These are phyloP conservation scores for Sorex fumeus DNA, from an alignment of 2,113 vertebrate species.

Conservation along the genomic window DNA sequence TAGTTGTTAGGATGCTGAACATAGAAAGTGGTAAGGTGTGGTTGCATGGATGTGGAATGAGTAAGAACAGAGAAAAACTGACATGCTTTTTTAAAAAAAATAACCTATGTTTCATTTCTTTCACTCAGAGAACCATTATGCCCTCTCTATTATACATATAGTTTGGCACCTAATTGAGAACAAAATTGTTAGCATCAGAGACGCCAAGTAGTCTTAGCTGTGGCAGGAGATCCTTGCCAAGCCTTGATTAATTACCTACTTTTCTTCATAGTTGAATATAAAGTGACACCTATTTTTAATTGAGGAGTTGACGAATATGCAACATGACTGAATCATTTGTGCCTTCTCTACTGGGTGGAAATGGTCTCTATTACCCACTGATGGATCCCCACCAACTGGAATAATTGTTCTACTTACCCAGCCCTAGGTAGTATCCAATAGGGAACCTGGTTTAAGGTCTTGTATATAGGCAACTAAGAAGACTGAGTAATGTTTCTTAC, in stretches of 20 bases:
- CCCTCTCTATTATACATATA: not conserved
- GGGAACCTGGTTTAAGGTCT: not conserved
- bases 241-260: not conserved
- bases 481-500: not conserved
- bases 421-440: not conserved
- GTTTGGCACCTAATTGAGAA: conserved; percentile 2
- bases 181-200: conserved; percentile 1
- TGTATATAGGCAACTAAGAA: not conserved
- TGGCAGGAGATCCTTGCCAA: not conserved
- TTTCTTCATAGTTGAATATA: conserved; percentile 41
- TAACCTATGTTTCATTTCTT: not conserved
- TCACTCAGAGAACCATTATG: too few relatives aligned
- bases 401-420: not conserved
- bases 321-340: not conserved
- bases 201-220: conserved; percentile 11
- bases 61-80: not conserved
- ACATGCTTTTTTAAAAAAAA: not conserved
- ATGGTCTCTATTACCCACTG: not conserved
- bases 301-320: not conserved
- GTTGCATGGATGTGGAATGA: not conserved
- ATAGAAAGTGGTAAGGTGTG: not conserved
- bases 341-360: not conserved
- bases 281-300: not conserved
- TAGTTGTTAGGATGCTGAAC: not conserved
- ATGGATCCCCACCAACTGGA: too few relatives aligned